phyloP scores from a whole-genome alignment of 2,888 invertebrate species.

The Hirtodrosophila histrioides region DNA sequence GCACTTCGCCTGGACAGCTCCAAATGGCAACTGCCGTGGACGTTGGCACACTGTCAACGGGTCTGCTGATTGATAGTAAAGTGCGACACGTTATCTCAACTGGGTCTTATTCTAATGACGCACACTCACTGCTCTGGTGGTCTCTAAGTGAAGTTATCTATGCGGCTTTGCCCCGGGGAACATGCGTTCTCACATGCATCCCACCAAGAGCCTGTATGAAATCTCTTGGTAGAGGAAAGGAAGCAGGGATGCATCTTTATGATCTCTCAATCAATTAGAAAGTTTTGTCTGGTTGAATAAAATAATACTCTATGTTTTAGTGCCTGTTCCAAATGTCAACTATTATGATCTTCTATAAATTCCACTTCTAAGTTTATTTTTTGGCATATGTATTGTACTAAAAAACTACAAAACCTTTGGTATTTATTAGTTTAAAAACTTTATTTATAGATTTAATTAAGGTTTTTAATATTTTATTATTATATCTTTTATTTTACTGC shows the following conservation, averaged over 20 bases:
- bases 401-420: too few relatives aligned
- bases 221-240: not conserved
- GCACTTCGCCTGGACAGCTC: slow-evolving; percentile 28
- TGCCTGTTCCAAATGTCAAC: too few relatives aligned
- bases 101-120: slow-evolving; percentile 46
- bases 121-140: slow-evolving; percentile 29
- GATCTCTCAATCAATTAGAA: not conserved
- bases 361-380: too few relatives aligned
- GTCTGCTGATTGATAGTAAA: slow-evolving; percentile 40
- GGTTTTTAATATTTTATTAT: too few relatives aligned
- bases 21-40: slow-evolving; percentile 45
- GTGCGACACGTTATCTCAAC: slow-evolving; percentile 43
- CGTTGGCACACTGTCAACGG: slow-evolving; percentile 14
- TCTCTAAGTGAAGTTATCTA: slow-evolving; percentile 30
- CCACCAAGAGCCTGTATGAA: not conserved
- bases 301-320: too few relatives aligned
- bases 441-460: too few relatives aligned
- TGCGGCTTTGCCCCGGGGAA: not conserved
- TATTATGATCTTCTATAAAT: too few relatives aligned
- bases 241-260: not conserved
- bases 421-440: too few relatives aligned
- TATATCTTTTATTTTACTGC: too few relatives aligned
- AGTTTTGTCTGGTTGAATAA: too few relatives aligned
- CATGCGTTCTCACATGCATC: slow-evolving; percentile 18
- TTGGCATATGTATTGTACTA: too few relatives aligned